These are phyloP conservation scores for Gavialis gangeticus DNA, from an alignment of 2,113 vertebrate species.

Conservation along the genomic window DNA sequence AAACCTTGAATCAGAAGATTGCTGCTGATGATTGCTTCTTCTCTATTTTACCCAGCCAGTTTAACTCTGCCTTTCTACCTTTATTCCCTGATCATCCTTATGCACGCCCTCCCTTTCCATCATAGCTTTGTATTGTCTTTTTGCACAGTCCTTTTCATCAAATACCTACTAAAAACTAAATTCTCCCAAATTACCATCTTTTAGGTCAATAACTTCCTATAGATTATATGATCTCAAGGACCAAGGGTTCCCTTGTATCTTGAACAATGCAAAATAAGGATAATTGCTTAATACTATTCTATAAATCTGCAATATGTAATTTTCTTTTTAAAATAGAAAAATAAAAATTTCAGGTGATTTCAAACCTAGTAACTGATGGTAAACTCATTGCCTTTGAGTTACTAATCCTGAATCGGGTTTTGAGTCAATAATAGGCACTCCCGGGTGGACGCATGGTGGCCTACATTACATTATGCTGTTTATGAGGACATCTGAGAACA, in stretches of 20 bases:
- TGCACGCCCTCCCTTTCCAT: not conserved
- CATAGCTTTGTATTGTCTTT: not conserved
- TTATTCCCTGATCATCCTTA: not conserved
- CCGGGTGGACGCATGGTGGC: not conserved
- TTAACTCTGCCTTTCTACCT: not conserved
- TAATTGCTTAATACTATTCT: not conserved
- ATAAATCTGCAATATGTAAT: not conserved
- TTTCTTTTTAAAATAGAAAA: not conserved
- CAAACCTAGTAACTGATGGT: not conserved
- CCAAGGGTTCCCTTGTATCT: not conserved
- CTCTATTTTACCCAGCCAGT: not conserved
- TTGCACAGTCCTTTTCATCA: not conserved
- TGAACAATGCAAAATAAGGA: not conserved
- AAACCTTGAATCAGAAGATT: no score
- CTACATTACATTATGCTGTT: not conserved
- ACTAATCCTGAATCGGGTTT: not conserved
- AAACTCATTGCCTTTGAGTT: not conserved
- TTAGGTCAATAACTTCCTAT: no score
- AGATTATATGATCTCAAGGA: not conserved
- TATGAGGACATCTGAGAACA: no score
- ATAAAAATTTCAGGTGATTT: not conserved
- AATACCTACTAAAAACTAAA: not conserved
- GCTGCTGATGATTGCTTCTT: not conserved
- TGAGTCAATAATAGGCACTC: not conserved
- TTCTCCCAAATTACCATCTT: not conserved